A percentile compares a stretch with the other conserved stretches of the same genome.
Conservation (phyloP, 2,888 invertebrate species). For the Orthosia gracilis region DNA sequence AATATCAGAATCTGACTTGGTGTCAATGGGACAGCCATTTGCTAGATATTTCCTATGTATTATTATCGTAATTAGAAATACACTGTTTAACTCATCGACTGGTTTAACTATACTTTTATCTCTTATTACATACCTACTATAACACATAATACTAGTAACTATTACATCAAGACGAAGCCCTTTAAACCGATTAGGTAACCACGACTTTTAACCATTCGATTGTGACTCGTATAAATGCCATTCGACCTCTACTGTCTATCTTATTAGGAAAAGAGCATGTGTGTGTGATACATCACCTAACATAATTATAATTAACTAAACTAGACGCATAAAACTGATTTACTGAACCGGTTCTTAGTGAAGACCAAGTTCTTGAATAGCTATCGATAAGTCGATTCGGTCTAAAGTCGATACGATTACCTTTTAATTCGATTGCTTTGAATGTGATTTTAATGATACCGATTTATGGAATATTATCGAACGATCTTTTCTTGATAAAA, state of each 20-base stretch:
- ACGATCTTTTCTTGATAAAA: neutral
- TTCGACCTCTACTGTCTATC: constrained; percentile 4
- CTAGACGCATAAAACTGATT: constrained; percentile 27
- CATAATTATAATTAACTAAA: constrained; percentile 34
- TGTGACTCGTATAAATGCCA: constrained; percentile 25
- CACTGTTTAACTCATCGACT: too few relatives aligned
- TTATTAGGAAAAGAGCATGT: constrained; percentile 13
- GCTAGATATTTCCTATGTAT: too few relatives aligned
- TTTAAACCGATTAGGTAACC: constrained; percentile 40
- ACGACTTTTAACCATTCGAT: constrained; percentile 4
- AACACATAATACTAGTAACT: neutral
- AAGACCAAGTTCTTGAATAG: constrained; percentile 19
- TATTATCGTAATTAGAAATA: too few relatives aligned
- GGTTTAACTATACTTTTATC: too few relatives aligned
- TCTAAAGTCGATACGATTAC: neutral
- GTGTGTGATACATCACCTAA: constrained; percentile 9
- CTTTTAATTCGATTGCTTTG: neutral
- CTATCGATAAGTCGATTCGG: constrained; percentile 17
- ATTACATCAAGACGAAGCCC: constrained; percentile 19
- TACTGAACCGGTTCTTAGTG: constrained; percentile 34
- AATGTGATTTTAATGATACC: neutral
- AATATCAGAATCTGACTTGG: too few relatives aligned
- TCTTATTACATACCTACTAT: too few relatives aligned
- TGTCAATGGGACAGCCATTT: too few relatives aligned
- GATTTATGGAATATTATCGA: constrained; percentile 1